Base-by-base conservation (phyloP, 2,113 vertebrate species). In the Tragulus kanchil region DNA sequence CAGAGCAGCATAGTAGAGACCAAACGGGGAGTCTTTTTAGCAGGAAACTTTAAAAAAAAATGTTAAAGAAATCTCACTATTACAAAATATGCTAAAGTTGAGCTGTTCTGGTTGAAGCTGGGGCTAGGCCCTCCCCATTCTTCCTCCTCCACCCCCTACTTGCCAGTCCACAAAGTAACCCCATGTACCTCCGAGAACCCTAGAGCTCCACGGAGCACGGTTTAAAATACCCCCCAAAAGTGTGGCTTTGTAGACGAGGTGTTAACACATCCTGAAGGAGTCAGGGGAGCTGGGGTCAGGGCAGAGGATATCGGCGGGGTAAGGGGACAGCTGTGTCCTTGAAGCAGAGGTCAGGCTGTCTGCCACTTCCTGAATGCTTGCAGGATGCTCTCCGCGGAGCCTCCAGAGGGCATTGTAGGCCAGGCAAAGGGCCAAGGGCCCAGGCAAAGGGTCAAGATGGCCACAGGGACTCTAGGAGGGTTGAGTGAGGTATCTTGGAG, bases 361-460 rank as follows among this genome's bases (percentile, higher is more conserved):
- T 94, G 54, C 73, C 13, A 48, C 71, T 64, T 83, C 62, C 73
- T 71, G 69, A 92, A 36, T 4, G 28, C 54, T 52, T 65, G 48
- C 45, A 96, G 65, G 71, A 65, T 81, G 64, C 84, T 95, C 89
- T 97, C 79, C 50, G 2, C 13, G 23, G 91, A 42, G 75, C 96
- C 97, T 97, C 96, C 96, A 97, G 97, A 97, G 97, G 97, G 97
- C 97, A 97, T 95, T 61, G 48, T 95, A 97, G 96, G 97, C 95
- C 92, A 84, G 85, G 93, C 84, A 93, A 94, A 94, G 65, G 64
- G n/a, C 67, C 56, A 86, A 42, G 67, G 67, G 73, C 90, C n/a
- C 26, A 94, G 89, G 64, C 90, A 59, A 81, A 97, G 87, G 97
- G 94, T 97, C 94, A 97, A 42, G 67, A 81, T 96, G 81, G 92